Conservation (phyloP, 1,140 invertebrate species). For the Lucilia sericata region DNA sequence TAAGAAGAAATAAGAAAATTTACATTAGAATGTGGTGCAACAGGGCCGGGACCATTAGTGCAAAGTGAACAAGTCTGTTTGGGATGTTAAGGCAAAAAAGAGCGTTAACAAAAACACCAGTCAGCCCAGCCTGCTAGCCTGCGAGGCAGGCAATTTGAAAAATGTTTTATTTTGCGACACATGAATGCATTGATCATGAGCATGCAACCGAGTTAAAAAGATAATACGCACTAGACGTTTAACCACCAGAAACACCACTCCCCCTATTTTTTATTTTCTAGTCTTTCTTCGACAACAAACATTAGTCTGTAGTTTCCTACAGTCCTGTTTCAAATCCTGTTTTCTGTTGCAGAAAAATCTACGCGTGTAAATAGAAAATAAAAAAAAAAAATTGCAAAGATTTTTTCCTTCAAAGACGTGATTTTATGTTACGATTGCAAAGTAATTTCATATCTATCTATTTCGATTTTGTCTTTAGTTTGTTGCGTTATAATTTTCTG, state of each 20-base stretch:
- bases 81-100: not conserved
- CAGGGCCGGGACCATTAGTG: not conserved
- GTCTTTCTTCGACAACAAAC: no score
- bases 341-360: not conserved
- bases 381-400: not conserved
- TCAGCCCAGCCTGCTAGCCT: not conserved
- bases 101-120: not conserved
- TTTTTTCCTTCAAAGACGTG: slow-evolving; percentile 21
- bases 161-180: slow-evolving; percentile 35
- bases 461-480: slow-evolving; percentile 22
- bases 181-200: slow-evolving; percentile 40
- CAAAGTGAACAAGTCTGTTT: not conserved
- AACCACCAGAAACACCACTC: not conserved
- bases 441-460: slow-evolving; percentile 19
- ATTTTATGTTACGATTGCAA: slow-evolving; percentile 16
- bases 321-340: slow-evolving; percentile 21
- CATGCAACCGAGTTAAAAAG: slow-evolving; percentile 34
- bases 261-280: not conserved
- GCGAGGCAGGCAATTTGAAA: not conserved
- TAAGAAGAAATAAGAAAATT: not conserved
- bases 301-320: not conserved
- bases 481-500: not conserved
- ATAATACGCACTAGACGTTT: not conserved
- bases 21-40: slow-evolving; percentile 22
- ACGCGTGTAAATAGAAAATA: not conserved